phyloP scores from a whole-genome alignment of 1,140 invertebrate species.

The Drosophila murphyi region DNA sequence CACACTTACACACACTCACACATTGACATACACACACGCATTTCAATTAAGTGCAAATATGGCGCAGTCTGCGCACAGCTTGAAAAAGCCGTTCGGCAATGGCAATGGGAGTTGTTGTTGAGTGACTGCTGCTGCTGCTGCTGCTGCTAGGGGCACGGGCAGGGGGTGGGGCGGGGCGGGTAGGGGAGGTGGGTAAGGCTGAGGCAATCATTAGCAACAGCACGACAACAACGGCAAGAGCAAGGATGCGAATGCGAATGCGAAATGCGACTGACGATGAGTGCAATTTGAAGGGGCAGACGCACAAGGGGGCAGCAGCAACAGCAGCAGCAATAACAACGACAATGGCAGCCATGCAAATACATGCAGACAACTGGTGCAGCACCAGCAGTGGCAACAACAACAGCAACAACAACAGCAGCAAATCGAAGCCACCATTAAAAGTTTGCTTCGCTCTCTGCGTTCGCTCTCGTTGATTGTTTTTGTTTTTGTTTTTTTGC shows the following conservation, averaged over 20 bases:
- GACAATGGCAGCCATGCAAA: constrained; percentile 69
- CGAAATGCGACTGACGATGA: constrained; percentile 38
- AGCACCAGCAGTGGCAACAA: constrained; percentile 17
- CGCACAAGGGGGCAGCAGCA: background rate
- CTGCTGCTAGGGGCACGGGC: background rate
- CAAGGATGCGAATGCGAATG: constrained; percentile 32
- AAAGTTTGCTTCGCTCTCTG: constrained; percentile 51
- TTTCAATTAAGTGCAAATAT: constrained; percentile 81
- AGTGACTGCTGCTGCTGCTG: constrained; percentile 8
- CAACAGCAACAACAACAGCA: constrained; percentile 46
- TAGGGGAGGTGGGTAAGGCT: constrained; percentile 8
- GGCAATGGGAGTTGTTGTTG: constrained; percentile 29
- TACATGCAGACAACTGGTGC: constrained; percentile 51
- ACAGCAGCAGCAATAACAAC: background rate
- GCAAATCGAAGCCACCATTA: constrained; percentile 77
- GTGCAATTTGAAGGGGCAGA: constrained; percentile 32
- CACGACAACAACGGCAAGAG: constrained; percentile 53
- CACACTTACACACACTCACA: background rate
- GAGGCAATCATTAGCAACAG: constrained; percentile 79
- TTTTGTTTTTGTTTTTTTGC: constrained; percentile 70
- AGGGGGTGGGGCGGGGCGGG: background rate
- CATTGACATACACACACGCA: constrained; percentile 49
- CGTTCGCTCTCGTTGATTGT: constrained; percentile 38
- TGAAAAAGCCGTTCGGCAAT: constrained; percentile 52
- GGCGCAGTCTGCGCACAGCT: constrained; percentile 72